Base-by-base conservation (phyloP, 2,113 vertebrate species). In the Aviceda subcristata region DNA sequence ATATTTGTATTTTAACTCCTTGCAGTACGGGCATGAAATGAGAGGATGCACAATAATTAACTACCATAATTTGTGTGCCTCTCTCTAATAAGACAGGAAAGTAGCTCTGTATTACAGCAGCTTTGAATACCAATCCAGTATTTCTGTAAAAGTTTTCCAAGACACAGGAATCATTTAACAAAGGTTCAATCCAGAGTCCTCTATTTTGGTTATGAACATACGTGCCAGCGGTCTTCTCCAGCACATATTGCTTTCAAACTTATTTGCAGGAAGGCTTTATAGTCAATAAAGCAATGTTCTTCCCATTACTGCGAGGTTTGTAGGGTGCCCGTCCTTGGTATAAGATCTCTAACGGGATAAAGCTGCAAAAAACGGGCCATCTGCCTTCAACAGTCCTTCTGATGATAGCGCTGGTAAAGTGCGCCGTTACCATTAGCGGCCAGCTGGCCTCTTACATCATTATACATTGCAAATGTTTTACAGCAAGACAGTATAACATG, bases 371-470 rank as follows among this genome's bases (percentile, higher is more conserved):
- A 97, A 97, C 84, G 43, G 57, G 55, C 96, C 98, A 97, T 98
- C 98, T 98, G 97, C 91, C 94, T 93, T 94, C 87, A 60, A 43
- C 72, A 86, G 87, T 80, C 63, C 74, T 97, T 95, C 78, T 90
- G 91, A 92, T 76, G 87, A 46, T 30, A 74, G 83, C 43, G 93
- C 83, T 90, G 92, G 67, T 96, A 95, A 98, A 98, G 56, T 73
- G 67, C 63, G 75, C 83, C 91, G 92, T 93, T 96, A 94, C 78
- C 88, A 69, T 94, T 84, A 94, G 84, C 0, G 7, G 95, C 92
- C 97, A 98, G 97, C 97, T 97, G 96, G 97, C 89, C 96, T 94
- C 88, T 97, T 97, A 86, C 90, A 91, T 95, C 91, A 97, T 98
- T 96, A 97, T 90, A 91, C 38, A 21, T 82, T 94, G 91, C 75